Base-by-base conservation (phyloP, 2,797 vertebrate genomes). In the Sebastes itinus region DNA sequence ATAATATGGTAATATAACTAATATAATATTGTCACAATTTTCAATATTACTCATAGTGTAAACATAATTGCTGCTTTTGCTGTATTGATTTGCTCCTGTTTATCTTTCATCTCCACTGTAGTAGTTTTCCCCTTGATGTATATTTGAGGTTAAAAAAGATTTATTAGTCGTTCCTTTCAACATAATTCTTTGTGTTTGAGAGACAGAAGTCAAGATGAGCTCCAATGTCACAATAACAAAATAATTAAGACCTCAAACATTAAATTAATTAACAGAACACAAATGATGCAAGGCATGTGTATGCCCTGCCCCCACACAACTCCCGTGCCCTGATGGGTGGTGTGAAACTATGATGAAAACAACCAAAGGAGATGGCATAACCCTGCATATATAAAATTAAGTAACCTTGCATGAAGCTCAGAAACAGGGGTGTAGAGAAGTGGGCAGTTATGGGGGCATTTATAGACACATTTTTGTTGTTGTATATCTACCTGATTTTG, bases 321-420 rank as follows among this genome's bases (percentile, higher is more conserved):
- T 27, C 11, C 4, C 1, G 1, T 52, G 5, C 59, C 66, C n/a
- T 52, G n/a, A 73, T 75, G 25, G 62, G 72, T 60, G 70, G 42
- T 59, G 14, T 80, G 3, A 68, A 59, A 65, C 11, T 20, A 66
- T 76, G 42, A 61, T 4, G 9, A 56, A 68, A 72, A 32, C 11
- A 8, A 72, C 13, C 7, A 49, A 49, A 60, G 22, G 25, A 38
- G 22, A 76, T 56, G 46, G 55, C 64, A 63, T 61, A n/a, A 13
- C 10, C 13, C 22, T 72, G 22, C 55, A 46, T 83, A 35, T 83
- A 87, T 88, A 90, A 88, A 76, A 67, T 33, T 7, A 52, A 33
- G 18, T 27, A 25, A 30, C 14, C 3, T 0, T 60, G 18, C 46
- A 38, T 52, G 16, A 58, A 49, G 61, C 27, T 12, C 1, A 55